Evolutionary conservation across 2,888 invertebrate species (phyloP), one percentile per base, ranked within the genome.

Genomic region (Polydrusus tereticollis): DNA sequence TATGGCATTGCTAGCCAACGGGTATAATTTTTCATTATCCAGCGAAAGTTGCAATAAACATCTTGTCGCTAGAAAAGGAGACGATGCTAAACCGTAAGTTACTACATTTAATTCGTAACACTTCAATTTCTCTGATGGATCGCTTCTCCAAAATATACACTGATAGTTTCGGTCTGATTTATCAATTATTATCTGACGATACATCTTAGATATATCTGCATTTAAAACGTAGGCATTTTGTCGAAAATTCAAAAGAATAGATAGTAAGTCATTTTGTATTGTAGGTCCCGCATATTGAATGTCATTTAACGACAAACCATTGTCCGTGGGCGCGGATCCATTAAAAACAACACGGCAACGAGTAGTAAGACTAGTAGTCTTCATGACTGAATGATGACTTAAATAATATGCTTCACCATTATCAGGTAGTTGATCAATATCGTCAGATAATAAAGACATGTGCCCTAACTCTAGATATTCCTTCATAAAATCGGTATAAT

Each of bases 371-470:
- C 16, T 75, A 55, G 45, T 20, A 8, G 75, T 64, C 29, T 77
- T 76, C 4, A 76, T 16, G 1, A 79, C 77, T 12, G 65, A 65
- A 55, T 79, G 77, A 74, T 79, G 78, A n/a, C n/a, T n/a, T n/a
- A n/a, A n/a, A n/a, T n/a, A n/a, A n/a, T n/a, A n/a, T n/a, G n/a
- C n/a, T n/a, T n/a, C n/a, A n/a, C n/a, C n/a, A n/a, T n/a, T n/a
- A n/a, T n/a, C n/a, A n/a, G n/a, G n/a, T n/a, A n/a, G n/a, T n/a
- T n/a, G n/a, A n/a, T n/a, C n/a, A n/a, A n/a, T n/a, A n/a, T n/a
- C n/a, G n/a, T n/a, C n/a, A n/a, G n/a, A n/a, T n/a, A n/a, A n/a
- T n/a, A n/a, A n/a, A n/a, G n/a, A n/a, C n/a, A n/a, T n/a, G n/a
- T n/a, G n/a, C n/a, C n/a, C n/a, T n/a, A n/a, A n/a, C n/a, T n/a